These are phyloP conservation scores for Actenoides lindsayi DNA, from an alignment of 2,113 vertebrate species.

Conservation along the genomic window DNA sequence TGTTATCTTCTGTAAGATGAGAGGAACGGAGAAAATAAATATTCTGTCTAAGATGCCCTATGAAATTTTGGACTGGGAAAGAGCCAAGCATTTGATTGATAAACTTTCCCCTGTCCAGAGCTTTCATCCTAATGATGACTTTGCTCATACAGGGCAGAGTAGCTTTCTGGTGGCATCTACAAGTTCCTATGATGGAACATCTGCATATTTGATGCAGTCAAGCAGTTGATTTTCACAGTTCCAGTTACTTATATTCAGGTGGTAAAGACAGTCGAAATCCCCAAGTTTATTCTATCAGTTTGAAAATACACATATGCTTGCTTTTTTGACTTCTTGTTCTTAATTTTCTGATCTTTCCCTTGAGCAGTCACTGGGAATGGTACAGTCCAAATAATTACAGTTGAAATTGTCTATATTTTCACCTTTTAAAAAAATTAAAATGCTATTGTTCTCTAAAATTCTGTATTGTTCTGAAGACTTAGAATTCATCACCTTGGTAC, in stretches of 20 bases:
- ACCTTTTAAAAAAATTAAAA: neutral
- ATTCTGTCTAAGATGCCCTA: neutral
- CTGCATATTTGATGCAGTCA: neutral
- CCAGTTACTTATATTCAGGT: neutral
- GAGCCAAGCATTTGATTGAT: neutral
- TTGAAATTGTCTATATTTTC: neutral
- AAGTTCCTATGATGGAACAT: neutral
- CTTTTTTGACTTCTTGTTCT: neutral
- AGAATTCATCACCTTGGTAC: neutral
- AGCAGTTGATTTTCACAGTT: neutral
- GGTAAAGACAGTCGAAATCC: neutral
- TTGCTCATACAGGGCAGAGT: neutral
- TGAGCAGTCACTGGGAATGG: neutral
- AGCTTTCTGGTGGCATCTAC: neutral
- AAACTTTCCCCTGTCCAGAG: neutral
- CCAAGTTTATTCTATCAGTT: neutral
- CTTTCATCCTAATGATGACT: neutral
- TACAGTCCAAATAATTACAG: neutral
- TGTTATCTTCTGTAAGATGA: neutral
- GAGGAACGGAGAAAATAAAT: neutral
- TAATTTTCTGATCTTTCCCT: neutral
- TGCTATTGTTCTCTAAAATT: neutral
- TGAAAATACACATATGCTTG: neutral
- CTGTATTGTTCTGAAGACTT: neutral
- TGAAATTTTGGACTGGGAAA: neutral